Evolutionary conservation across 92 coral and sea anemone species (phyloP), one percentile per base, ranked within the genome.

Genomic region (Diadumene lineata): DNA sequence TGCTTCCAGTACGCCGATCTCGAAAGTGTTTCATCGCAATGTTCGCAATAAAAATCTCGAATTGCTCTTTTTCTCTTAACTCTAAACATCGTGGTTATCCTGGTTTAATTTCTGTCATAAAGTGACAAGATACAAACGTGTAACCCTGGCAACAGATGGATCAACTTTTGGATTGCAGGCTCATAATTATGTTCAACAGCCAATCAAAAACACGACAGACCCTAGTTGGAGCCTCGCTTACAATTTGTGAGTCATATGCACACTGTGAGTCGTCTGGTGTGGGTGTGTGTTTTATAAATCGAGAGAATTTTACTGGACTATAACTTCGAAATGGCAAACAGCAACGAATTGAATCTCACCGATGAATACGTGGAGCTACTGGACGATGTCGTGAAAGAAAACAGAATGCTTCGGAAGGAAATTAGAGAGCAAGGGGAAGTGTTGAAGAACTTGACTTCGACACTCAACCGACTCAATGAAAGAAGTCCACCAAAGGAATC

Each of bases 1-100:
- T 62, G 68, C 31, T 21, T 62, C 68, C 68, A 62, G 68, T 62
- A 62, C 6, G 68, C 68, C 25, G 68, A 19, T 21, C 26, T 62
- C 2, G 29, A 62, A 19, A 62, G 68, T 19, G 26, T 26, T 32
- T 62, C 68, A 21, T 62, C 33, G 26, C 68, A 62, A 62, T 62
- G 68, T 9, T 13, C 68, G 43, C 68, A 62, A 62, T 53, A 32
- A 10, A 62, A 18, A 30, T 62, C 68, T 4, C 26, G 16, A 2
- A 4, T 16, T 33, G 16, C 26, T 32, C 68, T 9, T 62, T 62
- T 62, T 32, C 68, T 19, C 18, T 19, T 62, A 2, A 27, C 31
- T 62, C 43, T 62, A 21, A 26, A 26, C 68, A 62, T 62, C n/a
- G n/a, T n/a, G n/a, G n/a, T n/a, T n/a, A n/a, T 62, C 26, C 31